phyloP scores from a whole-genome alignment of 1,140 invertebrate species.

The Drosophila nebulosa region DNA sequence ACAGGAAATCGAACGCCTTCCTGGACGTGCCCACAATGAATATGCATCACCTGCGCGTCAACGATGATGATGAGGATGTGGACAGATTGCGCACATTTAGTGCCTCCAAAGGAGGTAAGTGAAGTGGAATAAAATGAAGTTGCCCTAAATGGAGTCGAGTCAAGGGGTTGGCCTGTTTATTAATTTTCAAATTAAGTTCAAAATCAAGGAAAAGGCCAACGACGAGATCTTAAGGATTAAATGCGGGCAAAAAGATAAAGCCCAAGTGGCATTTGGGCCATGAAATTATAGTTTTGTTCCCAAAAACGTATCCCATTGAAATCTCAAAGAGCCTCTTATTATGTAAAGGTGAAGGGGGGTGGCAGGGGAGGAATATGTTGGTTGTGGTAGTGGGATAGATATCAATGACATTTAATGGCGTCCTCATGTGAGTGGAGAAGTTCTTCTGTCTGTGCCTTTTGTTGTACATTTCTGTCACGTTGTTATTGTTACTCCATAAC shows the following conservation, averaged over 20 bases:
- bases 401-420: constrained; percentile 72
- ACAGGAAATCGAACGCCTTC: constrained; percentile 88
- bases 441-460: neutral
- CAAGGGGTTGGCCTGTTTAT: constrained; percentile 40
- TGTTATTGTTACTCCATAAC: constrained; percentile 35
- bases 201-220: constrained; percentile 41
- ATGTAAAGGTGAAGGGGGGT: neutral
- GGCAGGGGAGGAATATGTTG: too few relatives aligned
- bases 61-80: constrained; percentile 87
- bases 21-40: constrained; percentile 88
- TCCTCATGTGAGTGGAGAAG: neutral
- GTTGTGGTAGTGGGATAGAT: constrained; percentile 10
- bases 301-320: constrained; percentile 44
- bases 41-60: constrained; percentile 81
- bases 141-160: too few relatives aligned
- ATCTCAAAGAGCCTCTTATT: constrained; percentile 61
- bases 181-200: constrained; percentile 65
- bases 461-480: constrained; percentile 68
- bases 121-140: neutral
- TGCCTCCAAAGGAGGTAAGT: constrained; percentile 92
- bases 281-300: constrained; percentile 49
- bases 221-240: constrained; percentile 23
- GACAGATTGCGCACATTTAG: constrained; percentile 94
- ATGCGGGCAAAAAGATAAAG: constrained; percentile 2
- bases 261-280: neutral